phyloP scores from a whole-genome alignment of 2,888 invertebrate genomes.

The Prionchulus punctatus region DNA sequence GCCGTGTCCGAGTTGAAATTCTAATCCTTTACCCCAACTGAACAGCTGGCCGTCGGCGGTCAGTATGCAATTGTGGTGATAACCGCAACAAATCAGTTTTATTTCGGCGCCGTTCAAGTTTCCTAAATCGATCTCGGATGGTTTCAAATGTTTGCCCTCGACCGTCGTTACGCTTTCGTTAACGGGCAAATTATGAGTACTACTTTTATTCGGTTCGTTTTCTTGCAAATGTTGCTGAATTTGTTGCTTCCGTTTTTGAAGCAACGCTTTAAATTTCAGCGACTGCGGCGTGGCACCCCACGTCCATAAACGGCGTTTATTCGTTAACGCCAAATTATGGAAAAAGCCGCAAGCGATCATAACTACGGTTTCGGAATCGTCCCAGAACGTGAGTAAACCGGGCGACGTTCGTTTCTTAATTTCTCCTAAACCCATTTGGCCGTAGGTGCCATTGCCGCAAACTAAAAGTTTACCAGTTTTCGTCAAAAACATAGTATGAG shows the following conservation, averaged over 20 bases:
- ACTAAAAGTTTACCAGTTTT: slow-evolving; percentile 47
- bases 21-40: slow-evolving; percentile 72
- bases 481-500: slow-evolving; percentile 53
- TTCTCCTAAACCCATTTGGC: slow-evolving; percentile 52
- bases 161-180: not conserved
- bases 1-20: slow-evolving; percentile 69
- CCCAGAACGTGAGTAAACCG: not conserved
- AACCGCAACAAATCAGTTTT: slow-evolving; percentile 43
- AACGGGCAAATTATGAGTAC: not conserved
- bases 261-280: slow-evolving; percentile 43
- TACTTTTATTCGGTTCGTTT: no score
- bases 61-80: slow-evolving; percentile 61
- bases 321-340: slow-evolving; percentile 41
- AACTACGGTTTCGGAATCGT: no score
- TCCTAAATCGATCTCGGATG: not conserved
- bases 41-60: slow-evolving; percentile 55
- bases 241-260: slow-evolving; percentile 38
- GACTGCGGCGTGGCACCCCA: slow-evolving; percentile 65
- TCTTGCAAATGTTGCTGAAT: no score
- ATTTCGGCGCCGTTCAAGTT: not conserved
- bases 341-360: slow-evolving; percentile 53
- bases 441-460: slow-evolving; percentile 64
- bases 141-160: not conserved
- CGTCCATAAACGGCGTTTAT: slow-evolving; percentile 41
- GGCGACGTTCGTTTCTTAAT: not conserved